Conservation (phyloP, 53 echinoderm and acorn worm species). For the Echinarachnius parma region DNA sequence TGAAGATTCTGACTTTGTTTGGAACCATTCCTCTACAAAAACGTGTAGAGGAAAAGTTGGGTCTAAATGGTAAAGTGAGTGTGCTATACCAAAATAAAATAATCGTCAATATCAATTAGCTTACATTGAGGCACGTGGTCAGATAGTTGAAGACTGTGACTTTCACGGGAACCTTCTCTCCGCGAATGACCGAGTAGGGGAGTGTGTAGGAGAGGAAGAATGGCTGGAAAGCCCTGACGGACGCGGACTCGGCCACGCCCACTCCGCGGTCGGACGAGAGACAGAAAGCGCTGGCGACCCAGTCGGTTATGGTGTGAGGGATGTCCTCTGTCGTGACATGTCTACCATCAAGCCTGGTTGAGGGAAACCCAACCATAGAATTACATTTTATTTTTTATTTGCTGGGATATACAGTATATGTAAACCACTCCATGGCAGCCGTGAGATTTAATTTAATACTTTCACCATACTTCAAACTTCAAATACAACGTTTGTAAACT, state of each 20-base stretch:
- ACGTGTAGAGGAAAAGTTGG: conserved; percentile 82
- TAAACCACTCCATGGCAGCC: no score
- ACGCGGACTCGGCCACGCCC: conserved; percentile 68
- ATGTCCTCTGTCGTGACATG: conserved; percentile 46
- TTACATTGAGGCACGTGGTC: conserved; percentile 71
- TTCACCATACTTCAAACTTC: no score
- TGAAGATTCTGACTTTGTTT: conserved; percentile 78
- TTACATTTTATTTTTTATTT: no score
- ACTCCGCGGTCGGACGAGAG: conserved; percentile 65
- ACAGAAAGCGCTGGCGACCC: conserved; percentile 89
- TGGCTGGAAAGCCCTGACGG: conserved; percentile 80
- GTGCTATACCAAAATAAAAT: not conserved
- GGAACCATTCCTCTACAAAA: conserved; percentile 79
- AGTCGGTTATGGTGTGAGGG: conserved; percentile 94
- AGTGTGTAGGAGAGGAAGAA: conserved; percentile 90
- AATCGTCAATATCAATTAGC: no score
- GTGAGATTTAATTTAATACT: no score
- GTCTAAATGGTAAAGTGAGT: not conserved
- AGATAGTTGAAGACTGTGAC: conserved; percentile 90
- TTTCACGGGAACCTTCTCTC: conserved; percentile 72
- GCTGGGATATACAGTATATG: no score
- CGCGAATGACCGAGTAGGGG: conserved; percentile 88
- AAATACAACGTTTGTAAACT: no score
- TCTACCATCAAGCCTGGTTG: conserved; percentile 45
- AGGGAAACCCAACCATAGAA: no score